Evolutionary conservation across 2,113 vertebrate species (phyloP).

Genomic region (Aegotheles bennettii): DNA sequence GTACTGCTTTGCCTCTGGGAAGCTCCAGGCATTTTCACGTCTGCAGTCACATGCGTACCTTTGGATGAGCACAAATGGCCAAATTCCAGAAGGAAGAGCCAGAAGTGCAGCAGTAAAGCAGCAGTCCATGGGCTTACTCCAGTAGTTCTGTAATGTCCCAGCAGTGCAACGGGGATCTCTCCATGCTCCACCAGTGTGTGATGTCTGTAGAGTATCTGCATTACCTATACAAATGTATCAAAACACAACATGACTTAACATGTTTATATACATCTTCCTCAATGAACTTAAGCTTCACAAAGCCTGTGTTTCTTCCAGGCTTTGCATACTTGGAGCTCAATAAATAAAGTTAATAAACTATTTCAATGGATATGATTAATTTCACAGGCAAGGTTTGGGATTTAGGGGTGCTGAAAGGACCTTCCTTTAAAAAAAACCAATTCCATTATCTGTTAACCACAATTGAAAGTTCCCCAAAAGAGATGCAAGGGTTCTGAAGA

Average conservation of each 20-base stretch:
- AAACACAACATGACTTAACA: rapidly evolving
- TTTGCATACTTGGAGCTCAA: background rate
- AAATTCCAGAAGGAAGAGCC: background rate
- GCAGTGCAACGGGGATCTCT: background rate
- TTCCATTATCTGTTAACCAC: background rate
- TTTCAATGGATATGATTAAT: background rate
- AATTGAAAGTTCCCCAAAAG: background rate
- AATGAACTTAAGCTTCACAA: background rate
- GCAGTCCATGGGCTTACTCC: background rate
- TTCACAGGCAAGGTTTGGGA: background rate
- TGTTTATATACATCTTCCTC: background rate
- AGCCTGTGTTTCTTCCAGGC: background rate
- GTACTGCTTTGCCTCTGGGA: background rate
- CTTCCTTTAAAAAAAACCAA: background rate
- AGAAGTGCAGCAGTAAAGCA: background rate
- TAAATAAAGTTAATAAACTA: background rate
- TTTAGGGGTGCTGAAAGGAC: background rate
- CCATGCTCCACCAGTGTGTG: background rate
- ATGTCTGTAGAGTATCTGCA: background rate
- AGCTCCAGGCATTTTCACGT: background rate
- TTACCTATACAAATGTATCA: background rate
- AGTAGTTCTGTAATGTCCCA: rapidly evolving
- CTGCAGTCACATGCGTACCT: rapidly evolving
- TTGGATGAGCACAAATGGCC: background rate
- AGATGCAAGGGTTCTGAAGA: background rate